Evolutionary conservation across 2,888 invertebrate species (phyloP), one percentile per base, ranked within the genome.

Genomic region (Agriopis marginaria): DNA sequence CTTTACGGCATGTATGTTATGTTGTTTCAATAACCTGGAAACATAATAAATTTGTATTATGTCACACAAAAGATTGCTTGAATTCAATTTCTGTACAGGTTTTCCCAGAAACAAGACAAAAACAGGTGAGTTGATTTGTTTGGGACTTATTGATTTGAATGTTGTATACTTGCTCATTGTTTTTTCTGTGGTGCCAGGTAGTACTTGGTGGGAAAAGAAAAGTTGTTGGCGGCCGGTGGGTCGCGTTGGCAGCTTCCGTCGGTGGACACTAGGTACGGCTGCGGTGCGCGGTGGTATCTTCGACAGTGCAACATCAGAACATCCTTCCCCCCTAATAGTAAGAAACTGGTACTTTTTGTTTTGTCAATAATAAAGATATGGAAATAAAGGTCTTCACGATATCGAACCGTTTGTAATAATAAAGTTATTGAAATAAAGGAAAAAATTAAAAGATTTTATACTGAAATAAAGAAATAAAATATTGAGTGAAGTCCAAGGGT

Each of bases 331-430:
- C 82, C 77, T 92, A 91, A 93, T 92, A 93, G 93, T 94, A 94
- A 94, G 93, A 90, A 75, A 79, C 87, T 85, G 92, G 94, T 93
- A 92, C 89, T 93, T 92, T 87, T 89, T 86, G 88, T 88, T 91
- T 86, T 92, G 92, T 92, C 86, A 90, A 88, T 86, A 89, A 89
- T 66, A 70, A 89, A 89, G 79, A 84, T 79, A 79, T 79, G 75
- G 75, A 75, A 86, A 85, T 86, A 86, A 87, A 88, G 81, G 77
- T 81, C 78, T 85, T 81, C 85, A 82, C 80, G 68, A 80, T 82
- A 81, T 77, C 79, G 80, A 80, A 78, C 77, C 73, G 72, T 81
- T 79, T 86, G 83, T 86, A 81, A 78, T 76, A 77, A 76, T 76
- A 77, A 77, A 75, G 74, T 66, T 77, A 70, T 78, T 72, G 58